Percentiles rank a stretch among this genome's conserved stretches.
phyloP scores from a whole-genome alignment of 2,113 vertebrate species.

The Rhinogobius similis region DNA sequence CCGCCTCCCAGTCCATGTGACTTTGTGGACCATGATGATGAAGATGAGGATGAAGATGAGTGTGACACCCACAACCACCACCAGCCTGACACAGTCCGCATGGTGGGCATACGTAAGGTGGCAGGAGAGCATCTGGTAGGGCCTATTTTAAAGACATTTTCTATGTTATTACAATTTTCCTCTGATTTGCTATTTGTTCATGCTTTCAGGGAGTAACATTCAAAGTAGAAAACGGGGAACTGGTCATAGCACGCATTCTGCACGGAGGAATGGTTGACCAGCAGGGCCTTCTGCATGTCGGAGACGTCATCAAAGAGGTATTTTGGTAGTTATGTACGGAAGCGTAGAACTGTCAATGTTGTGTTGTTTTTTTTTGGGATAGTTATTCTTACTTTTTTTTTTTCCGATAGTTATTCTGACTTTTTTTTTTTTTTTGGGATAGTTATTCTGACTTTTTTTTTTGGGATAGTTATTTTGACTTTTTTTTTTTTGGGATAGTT shows the following conservation, averaged over 20 bases:
- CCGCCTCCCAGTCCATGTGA: conserved; percentile 83
- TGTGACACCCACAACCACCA: conserved; percentile 67
- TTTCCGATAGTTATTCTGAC: too few species aligned
- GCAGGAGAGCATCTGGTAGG: conserved; percentile 92
- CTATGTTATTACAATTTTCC: background rate
- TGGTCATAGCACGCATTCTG: conserved; percentile 92
- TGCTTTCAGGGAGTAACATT: conserved; percentile 88
- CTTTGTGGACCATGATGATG: conserved; percentile 73
- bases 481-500: too few species aligned
- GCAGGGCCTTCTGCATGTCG: conserved; percentile 91
- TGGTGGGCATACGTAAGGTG: conserved; percentile 94
- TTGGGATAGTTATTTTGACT: too few species aligned
- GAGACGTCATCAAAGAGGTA: conserved; percentile 92
- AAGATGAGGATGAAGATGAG: conserved; percentile 60
- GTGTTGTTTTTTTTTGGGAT: too few species aligned
- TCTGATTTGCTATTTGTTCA: background rate
- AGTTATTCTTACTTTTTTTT: too few species aligned
- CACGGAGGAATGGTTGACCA: conserved; percentile 95
- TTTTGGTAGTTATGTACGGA: background rate
- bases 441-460: too few species aligned
- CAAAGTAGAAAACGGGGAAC: conserved; percentile 88
- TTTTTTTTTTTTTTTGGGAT: too few species aligned
- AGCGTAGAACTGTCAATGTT: too few species aligned
- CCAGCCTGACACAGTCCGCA: conserved; percentile 87
- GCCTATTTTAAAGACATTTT: background rate